These are phyloP conservation scores for Galaxea fascicularis DNA, from an alignment of 92 coral and sea anemone genomes.

Conservation along the genomic window DNA sequence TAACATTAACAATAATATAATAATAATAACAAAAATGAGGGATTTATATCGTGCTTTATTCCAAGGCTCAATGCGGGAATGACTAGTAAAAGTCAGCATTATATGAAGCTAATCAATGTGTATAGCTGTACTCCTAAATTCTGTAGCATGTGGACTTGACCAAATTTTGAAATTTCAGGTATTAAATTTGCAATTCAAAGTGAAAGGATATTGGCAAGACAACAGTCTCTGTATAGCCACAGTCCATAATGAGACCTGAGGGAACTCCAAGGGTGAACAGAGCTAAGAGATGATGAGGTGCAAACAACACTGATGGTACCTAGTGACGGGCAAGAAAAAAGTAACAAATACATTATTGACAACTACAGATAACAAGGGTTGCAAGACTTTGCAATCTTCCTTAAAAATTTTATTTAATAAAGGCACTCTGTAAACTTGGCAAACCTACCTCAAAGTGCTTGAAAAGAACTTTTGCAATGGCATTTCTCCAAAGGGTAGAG, in stretches of 20 bases:
- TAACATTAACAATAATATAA: too few relatives aligned
- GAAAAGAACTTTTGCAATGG: constrained; percentile 93
- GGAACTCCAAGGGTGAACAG: constrained; percentile 94
- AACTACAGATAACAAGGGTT: background rate
- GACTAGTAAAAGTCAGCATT: too few relatives aligned
- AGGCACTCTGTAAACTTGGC: too few relatives aligned
- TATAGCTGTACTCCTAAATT: too few relatives aligned
- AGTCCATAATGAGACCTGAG: constrained; percentile 91
- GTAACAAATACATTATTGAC: background rate
- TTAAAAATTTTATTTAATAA: background rate
- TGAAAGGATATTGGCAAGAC: constrained; percentile 97
- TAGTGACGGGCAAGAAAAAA: background rate
- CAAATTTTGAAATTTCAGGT: background rate
- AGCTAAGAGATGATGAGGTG: constrained; percentile 94
- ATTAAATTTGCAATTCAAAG: background rate
- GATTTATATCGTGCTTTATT: too few relatives aligned
- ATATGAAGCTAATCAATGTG: too few relatives aligned
- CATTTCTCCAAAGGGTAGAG: constrained; percentile 90
- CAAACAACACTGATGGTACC: constrained; percentile 94
- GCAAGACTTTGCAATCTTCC: background rate
- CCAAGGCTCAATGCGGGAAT: too few relatives aligned
- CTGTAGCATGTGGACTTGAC: too few relatives aligned
- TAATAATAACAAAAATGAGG: too few relatives aligned
- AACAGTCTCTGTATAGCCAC: constrained; percentile 88
- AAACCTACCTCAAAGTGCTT: constrained; percentile 99